A percentile compares a stretch with the other conserved stretches of the same genome.
Evolutionary conservation across 2,888 invertebrate genomes (phyloP).

Genomic region (Margaritifera margaritifera): DNA sequence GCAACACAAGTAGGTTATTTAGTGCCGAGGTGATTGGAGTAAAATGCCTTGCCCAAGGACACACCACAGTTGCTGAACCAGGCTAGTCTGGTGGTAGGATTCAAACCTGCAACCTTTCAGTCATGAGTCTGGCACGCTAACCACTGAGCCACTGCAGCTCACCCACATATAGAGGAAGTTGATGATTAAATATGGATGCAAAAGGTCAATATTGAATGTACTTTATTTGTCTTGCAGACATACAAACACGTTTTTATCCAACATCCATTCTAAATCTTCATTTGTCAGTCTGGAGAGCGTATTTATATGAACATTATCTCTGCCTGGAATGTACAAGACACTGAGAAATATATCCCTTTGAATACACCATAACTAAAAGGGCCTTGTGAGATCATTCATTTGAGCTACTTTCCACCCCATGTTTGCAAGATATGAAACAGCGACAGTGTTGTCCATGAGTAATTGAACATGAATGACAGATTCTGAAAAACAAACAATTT

Average conservation of each 20-base stretch:
- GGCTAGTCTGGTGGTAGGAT: too few species aligned
- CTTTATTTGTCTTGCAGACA: neutral
- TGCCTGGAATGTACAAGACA: slow-evolving; percentile 16
- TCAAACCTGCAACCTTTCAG: too few species aligned
- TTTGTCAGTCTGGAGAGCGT: slow-evolving; percentile 9
- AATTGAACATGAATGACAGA: slow-evolving; percentile 12
- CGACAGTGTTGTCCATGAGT: slow-evolving; percentile 16
- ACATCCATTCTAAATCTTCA: slow-evolving; percentile 17
- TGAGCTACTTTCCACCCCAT: slow-evolving; percentile 15
- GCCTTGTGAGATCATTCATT: slow-evolving; percentile 12
- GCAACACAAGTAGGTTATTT: too few species aligned
- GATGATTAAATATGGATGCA: slow-evolving; percentile 11
- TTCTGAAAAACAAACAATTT: slow-evolving; percentile 4
- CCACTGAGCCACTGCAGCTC: too few species aligned
- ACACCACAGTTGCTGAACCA: too few species aligned
- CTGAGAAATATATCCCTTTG: slow-evolving; percentile 13
- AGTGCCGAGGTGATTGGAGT: too few species aligned
- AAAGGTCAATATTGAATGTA: slow-evolving; percentile 12
- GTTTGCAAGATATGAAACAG: slow-evolving; percentile 17
- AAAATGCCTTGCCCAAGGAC: too few species aligned
- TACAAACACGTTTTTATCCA: slow-evolving; percentile 6
- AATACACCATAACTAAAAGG: slow-evolving; percentile 15
- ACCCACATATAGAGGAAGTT: too few species aligned
- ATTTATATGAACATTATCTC: slow-evolving; percentile 16
- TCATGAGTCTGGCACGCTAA: too few species aligned